Evolutionary conservation across 2,888 invertebrate genomes (phyloP), one percentile per base, ranked within the genome.

Genomic region (Pasiphila rectangulata): DNA sequence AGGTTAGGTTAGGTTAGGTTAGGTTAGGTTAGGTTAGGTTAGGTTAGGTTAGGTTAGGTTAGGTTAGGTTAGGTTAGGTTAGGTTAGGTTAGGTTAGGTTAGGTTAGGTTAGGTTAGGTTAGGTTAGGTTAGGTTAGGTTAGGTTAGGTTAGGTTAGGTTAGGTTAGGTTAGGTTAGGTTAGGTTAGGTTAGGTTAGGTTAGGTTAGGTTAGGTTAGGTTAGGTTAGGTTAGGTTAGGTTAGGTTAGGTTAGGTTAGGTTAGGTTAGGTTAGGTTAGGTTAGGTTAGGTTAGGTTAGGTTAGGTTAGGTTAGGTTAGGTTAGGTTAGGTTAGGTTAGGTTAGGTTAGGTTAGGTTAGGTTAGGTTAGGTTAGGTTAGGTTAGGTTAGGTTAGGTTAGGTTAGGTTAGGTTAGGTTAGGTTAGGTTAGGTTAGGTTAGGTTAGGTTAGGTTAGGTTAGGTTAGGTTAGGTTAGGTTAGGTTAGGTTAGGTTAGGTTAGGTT

Each of bases 401-500:
- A 38, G 57, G 54, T 54, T 54, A 50, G 54, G 53, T 57, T 54
- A 52, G 57, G 54, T 57, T 51, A 51, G 57, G 52, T 53, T 53
- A 50, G 56, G 56, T 51, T 51, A 47, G 56, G 59, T 59, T 56
- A 54, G 57, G 57, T 56, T 54, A 48, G 56, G 51, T 54, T 58
- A 41, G 46, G 56, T 41, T 41, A 41, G 40, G 57, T 57, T 56
- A 48, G 55, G 56, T 59, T 59, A 49, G 53, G 51, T 50, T 56
- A 35, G 35, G 53, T 59, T 59, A 53, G 56, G 54, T 59, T 56
- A 49, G 56, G 56, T 55, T 59, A 51, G 55, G 58, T 53, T 56
- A 34, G 56, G 56, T 51, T 56, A 55, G 56, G 59, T 55, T 56
- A 56, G 54, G 58, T 51, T 56, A 58, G 56, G 56, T 54, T 54